Evolutionary conservation across 92 coral and sea anemone genomes (phyloP).

Genomic region (Pocillopora grandis): DNA sequence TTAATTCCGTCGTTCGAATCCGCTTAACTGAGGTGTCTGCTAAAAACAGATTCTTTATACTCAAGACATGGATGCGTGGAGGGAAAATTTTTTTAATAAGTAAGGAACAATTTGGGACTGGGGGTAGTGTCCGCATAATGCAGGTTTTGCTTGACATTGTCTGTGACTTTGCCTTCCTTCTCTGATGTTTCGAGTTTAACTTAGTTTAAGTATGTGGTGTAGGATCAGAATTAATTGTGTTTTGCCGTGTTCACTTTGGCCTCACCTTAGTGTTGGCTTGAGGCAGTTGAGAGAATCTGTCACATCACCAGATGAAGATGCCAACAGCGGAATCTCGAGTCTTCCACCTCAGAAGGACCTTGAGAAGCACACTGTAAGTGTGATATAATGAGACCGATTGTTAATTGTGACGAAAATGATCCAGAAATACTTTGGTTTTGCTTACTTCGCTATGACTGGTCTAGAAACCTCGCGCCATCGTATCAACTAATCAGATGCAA

Average conservation of each 20-base stretch:
- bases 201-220: neutral
- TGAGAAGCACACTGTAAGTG: slow-evolving; percentile 70
- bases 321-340: neutral
- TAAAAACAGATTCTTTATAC: no score
- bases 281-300: slow-evolving; percentile 17
- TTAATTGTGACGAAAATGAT: no score
- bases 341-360: slow-evolving; percentile 78
- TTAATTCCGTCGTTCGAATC: no score
- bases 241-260: neutral
- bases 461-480: no score
- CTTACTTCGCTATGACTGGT: no score
- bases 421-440: no score
- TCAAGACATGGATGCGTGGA: no score
- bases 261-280: slow-evolving; percentile 12
- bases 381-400: no score
- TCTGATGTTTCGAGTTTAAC: neutral
- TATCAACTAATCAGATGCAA: no score
- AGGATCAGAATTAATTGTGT: neutral
- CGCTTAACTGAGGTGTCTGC: no score
- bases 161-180: neutral
- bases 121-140: neutral
- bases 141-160: neutral
- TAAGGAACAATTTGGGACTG: neutral
- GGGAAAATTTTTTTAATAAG: no score
- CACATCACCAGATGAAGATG: neutral